Evolutionary conservation across 1,140 invertebrate species (phyloP).

Genomic region (Dolichoris vasculosae): DNA sequence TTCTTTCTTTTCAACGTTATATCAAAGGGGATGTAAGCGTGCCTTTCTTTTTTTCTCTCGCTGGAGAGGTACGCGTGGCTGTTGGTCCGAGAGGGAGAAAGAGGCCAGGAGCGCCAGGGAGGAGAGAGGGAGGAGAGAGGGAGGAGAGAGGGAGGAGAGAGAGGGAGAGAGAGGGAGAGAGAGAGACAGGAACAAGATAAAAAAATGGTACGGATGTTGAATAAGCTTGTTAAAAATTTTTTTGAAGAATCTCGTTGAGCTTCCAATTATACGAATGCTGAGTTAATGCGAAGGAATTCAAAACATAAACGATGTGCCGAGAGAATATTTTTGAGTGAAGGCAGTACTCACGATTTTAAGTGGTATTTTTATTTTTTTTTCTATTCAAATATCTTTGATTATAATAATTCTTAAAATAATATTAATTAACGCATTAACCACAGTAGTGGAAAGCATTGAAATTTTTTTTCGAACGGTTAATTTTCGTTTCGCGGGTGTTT

Average conservation of each 20-base stretch:
- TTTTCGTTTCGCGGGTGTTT: no score
- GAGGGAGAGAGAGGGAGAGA: background rate
- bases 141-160: background rate
- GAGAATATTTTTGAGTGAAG: background rate
- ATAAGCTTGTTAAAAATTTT: constrained; percentile 44
- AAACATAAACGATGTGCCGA: constrained; percentile 2
- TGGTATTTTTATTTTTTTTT: background rate
- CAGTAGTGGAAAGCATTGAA: no score
- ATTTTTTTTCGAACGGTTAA: no score
- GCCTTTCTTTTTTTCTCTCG: constrained; percentile 24
- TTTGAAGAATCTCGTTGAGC: constrained; percentile 25
- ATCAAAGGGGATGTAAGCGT: constrained; percentile 36
- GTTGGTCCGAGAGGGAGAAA: no score
- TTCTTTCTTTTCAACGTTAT: background rate
- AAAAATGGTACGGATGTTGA: constrained; percentile 8
- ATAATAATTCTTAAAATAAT: no score
- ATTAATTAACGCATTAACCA: no score
- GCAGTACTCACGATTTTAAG: background rate
- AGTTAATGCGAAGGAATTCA: constrained; percentile 5
- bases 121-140: background rate
- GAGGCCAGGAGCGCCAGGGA: no score
- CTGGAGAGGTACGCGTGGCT: background rate
- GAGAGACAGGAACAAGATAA: no score
- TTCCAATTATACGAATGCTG: constrained; percentile 29
- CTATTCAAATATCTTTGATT: background rate